Evolutionary conservation across 2,888 invertebrate genomes (phyloP), one percentile per base, ranked within the genome.

Genomic region (Hypolimnas misippus): DNA sequence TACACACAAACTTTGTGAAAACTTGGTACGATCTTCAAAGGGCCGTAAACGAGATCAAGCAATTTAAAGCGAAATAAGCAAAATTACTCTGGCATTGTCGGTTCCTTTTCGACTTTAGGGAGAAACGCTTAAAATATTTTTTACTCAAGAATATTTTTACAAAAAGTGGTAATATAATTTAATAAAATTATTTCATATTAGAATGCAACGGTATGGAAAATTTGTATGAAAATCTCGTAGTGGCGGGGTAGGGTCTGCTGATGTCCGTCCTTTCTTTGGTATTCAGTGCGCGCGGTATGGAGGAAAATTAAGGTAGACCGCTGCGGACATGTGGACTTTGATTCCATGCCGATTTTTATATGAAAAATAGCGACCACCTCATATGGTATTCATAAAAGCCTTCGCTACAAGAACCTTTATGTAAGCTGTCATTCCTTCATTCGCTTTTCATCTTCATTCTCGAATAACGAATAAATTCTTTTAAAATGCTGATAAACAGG

Each of bases 51-150:
- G 84, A 87, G 87, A 89, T 90, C 86, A 87, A 89, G 87, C 86
- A 87, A 89, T 89, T 88, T 89, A 85, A 84, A 84, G 79, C 79
- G 81, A 87, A 89, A 89, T 89, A 87, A 88, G 86, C 86, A 84
- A 86, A 87, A 90, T 87, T 86, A 85, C 86, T 82, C 78, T 73
- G 78, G 77, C 78, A 84, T 86, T 86, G 84, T 86, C 79, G 84
- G 82, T 79, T 86, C 80, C 77, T 81, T 77, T 77, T 79, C 79
- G 77, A 79, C 82, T 76, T 79, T 79, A 81, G 76, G 74, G 76
- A 74, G 78, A 83, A 84, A 76, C 76, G 77, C 79, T 61, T 49
- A 6, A 42, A 57, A 31, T 56, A 35, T 52, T 52, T 16, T 12
- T 21, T 44, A 2, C 3, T 10, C 51, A 16, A 19, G 7, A 19